Evolutionary conservation across 53 echinoderm and acorn worm species (phyloP).

Genomic region (Actinopyga echinites): DNA sequence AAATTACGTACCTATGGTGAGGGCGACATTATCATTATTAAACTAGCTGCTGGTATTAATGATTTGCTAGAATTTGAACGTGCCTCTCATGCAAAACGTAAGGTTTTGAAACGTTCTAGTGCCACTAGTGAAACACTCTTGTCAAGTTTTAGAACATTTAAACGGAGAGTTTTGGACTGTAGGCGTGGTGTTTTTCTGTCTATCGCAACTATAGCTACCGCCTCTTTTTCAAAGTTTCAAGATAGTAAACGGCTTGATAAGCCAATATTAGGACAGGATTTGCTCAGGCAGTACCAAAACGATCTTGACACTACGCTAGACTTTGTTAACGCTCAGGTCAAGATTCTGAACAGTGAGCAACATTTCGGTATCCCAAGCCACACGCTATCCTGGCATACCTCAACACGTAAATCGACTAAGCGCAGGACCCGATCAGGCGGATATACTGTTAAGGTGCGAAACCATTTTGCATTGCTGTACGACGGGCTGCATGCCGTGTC

Average conservation of each 20-base stretch:
- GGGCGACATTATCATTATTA: background rate
- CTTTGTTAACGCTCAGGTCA: background rate
- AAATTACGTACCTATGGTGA: background rate
- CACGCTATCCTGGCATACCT: background rate
- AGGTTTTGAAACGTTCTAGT: background rate
- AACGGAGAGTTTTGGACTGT: background rate
- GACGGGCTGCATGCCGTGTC: conserved; percentile 45
- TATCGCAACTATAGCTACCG: background rate
- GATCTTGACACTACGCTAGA: background rate
- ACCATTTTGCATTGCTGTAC: conserved; percentile 30
- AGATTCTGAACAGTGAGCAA: background rate
- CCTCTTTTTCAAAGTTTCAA: background rate
- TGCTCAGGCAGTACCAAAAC: background rate
- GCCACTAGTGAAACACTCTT: background rate
- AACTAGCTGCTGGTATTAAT: background rate
- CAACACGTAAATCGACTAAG: background rate
- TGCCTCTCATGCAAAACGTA: background rate
- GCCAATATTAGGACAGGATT: background rate
- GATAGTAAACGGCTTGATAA: background rate
- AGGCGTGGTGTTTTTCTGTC: background rate
- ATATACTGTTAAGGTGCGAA: background rate
- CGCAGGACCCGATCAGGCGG: background rate
- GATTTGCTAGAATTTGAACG: background rate
- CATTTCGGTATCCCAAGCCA: background rate
- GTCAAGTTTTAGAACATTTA: background rate